These are phyloP conservation scores for Anguilla rostrata DNA, from an alignment of 2,113 vertebrate species.

Conservation along the genomic window DNA sequence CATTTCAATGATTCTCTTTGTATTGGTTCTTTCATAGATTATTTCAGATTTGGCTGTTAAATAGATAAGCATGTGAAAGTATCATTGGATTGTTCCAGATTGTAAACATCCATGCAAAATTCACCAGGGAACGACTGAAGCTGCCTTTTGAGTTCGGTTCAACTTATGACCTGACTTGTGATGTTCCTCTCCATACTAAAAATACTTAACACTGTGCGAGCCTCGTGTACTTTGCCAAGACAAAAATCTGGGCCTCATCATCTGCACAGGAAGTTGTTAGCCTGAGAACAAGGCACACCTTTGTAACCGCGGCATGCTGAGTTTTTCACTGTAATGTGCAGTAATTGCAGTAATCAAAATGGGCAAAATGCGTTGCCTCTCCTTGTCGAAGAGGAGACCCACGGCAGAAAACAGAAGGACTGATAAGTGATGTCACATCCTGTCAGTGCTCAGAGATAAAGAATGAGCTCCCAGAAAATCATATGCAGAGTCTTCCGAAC, in stretches of 20 bases:
- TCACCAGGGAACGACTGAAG: neutral
- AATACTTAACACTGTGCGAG: neutral
- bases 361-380: neutral
- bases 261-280: neutral
- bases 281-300: neutral
- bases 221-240: neutral
- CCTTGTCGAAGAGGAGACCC: neutral
- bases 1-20: too few relatives aligned
- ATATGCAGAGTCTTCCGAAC: neutral
- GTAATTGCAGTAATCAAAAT: neutral
- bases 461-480: neutral
- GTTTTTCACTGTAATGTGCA: neutral
- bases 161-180: neutral
- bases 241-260: neutral
- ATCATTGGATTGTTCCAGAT: neutral
- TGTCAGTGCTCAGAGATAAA: neutral
- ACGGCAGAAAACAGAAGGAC: neutral
- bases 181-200: neutral
- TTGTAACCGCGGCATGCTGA: neutral
- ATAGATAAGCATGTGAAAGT: neutral
- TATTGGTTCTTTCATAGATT: too few relatives aligned
- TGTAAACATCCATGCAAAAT: neutral
- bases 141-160: neutral
- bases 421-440: neutral
- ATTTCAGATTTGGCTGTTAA: neutral